Percentiles rank a stretch among this genome's conserved stretches.
Conservation (phyloP, 2,888 invertebrate genomes). For the Caenorhabditis becei region DNA sequence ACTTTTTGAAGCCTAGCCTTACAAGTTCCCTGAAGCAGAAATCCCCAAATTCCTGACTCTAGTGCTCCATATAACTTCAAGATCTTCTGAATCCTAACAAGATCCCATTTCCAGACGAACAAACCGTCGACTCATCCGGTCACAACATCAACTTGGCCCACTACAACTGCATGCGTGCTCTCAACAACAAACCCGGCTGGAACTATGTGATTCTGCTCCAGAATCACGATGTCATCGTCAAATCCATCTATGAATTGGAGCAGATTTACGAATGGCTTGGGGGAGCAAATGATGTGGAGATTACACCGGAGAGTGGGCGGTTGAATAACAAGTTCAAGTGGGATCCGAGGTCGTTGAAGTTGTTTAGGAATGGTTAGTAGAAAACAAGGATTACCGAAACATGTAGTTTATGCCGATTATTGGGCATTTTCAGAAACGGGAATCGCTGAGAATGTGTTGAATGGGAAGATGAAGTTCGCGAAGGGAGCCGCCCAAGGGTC, state of each 20-base stretch:
- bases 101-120: conserved; percentile 55
- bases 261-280: conserved; percentile 57
- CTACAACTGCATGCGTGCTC: conserved; percentile 63
- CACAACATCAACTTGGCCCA: conserved; percentile 65
- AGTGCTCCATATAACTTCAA: too few species aligned
- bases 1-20: too few species aligned
- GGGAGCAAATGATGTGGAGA: conserved; percentile 67
- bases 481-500: conserved; percentile 68
- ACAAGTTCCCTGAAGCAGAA: too few species aligned
- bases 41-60: too few species aligned
- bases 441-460: conserved; percentile 23
- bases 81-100: neutral
- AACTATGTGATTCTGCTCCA: conserved; percentile 65
- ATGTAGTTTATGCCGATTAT: too few species aligned
- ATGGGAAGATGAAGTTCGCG: conserved; percentile 51
- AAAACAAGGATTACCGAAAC: neutral
- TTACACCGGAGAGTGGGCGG: conserved; percentile 59
- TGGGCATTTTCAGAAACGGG: conserved; percentile 56
- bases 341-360: conserved; percentile 57
- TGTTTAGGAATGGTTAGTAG: conserved; percentile 52
- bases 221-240: conserved; percentile 66
- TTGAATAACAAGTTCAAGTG: conserved; percentile 44
- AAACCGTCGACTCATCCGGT: conserved; percentile 60
- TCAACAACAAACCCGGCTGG: conserved; percentile 66
- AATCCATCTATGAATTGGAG: conserved; percentile 62